Percentiles rank a stretch among this genome's conserved stretches.
phyloP scores from a whole-genome alignment of 2,797 vertebrate genomes.

The Trachops cirrhosus region DNA sequence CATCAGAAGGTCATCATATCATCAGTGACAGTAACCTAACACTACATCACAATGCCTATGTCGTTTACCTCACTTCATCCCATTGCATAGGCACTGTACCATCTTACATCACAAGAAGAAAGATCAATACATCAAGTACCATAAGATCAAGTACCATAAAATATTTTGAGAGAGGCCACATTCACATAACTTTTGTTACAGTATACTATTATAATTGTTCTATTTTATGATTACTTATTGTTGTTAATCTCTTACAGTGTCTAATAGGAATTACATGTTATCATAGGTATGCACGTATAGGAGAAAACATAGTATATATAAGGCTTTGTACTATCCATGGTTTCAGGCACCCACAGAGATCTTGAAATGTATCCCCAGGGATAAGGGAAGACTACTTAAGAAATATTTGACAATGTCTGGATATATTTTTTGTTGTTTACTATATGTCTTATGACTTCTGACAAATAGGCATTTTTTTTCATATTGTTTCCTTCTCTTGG shows the following conservation, averaged over 20 bases:
- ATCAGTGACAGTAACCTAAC: neutral
- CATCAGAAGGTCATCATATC: too few relatives aligned
- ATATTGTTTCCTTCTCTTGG: neutral
- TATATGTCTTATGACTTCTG: neutral
- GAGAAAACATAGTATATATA: neutral
- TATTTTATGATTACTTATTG: neutral
- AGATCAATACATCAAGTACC: too few relatives aligned
- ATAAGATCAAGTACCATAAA: neutral
- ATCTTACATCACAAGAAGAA: neutral
- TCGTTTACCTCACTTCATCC: neutral
- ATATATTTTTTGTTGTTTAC: neutral
- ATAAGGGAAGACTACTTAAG: neutral
- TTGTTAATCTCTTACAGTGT: neutral
- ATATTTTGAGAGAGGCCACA: neutral
- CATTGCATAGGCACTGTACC: neutral
- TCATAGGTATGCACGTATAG: neutral
- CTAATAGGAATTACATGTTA: neutral
- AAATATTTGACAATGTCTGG: neutral
- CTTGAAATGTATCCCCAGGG: neutral
- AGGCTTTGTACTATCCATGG: neutral
- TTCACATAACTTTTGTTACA: neutral
- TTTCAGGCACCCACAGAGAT: neutral
- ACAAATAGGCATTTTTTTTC: neutral
- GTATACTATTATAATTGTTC: neutral
- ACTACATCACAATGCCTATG: neutral